These are phyloP conservation scores for Coreius guichenoti DNA, from an alignment of 2,797 vertebrate genomes.

Conservation along the genomic window DNA sequence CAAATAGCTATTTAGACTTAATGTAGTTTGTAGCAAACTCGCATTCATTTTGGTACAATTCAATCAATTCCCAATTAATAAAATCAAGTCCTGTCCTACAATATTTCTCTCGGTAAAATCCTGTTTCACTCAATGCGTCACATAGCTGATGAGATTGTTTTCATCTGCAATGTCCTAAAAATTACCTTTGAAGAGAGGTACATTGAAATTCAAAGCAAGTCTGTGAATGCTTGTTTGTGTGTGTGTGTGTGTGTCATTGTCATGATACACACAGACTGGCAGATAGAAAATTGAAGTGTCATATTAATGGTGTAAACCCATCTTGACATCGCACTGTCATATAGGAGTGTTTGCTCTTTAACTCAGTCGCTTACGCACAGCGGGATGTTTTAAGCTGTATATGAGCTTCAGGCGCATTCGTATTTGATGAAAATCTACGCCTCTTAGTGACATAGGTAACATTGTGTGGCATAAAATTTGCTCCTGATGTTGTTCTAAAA, in stretches of 20 bases:
- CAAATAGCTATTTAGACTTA: background rate
- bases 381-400: constrained; percentile 17
- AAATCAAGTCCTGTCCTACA: background rate
- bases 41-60: background rate
- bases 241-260: constrained; percentile 21
- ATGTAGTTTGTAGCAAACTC: background rate
- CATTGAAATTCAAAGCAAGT: constrained; percentile 2
- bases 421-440: constrained; percentile 13
- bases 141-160: background rate
- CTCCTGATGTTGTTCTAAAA: background rate
- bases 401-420: background rate
- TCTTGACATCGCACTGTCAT: constrained; percentile 42
- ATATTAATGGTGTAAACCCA: constrained; percentile 53
- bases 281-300: constrained; percentile 57
- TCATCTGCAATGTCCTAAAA: background rate
- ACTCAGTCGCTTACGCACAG: background rate
- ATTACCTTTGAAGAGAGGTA: background rate
- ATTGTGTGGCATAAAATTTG: background rate
- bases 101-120: background rate
- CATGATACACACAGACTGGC: constrained; percentile 14
- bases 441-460: background rate
- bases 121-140: background rate
- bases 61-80: background rate
- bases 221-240: constrained; percentile 32
- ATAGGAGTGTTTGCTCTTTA: constrained; percentile 27